A percentile compares a stretch with the other conserved stretches of the same genome.
Evolutionary conservation across 2,113 vertebrate genomes (phyloP).

Genomic region (Petrocephalus microphthalmus): DNA sequence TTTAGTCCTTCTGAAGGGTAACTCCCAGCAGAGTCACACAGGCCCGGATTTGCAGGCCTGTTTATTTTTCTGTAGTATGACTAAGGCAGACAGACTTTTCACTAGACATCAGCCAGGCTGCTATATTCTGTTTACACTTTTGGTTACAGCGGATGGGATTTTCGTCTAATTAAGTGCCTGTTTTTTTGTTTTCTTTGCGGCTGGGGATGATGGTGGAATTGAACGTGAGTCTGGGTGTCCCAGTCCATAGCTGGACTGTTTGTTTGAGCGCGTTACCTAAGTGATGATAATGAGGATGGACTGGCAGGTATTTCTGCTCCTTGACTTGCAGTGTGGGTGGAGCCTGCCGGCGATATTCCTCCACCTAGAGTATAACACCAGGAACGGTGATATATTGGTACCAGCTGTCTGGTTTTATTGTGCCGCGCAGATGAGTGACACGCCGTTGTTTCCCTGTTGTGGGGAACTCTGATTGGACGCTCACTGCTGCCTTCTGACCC

Average conservation of each 20-base stretch:
- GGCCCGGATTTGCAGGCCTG: not conserved
- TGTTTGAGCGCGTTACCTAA: not conserved
- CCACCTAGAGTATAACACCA: not conserved
- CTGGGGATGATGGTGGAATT: not conserved
- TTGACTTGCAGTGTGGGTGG: not conserved
- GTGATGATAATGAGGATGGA: not conserved
- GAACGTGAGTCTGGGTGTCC: not conserved
- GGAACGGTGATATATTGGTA: not conserved
- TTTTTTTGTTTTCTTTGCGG: not conserved
- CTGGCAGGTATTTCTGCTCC: not conserved
- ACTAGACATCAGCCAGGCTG: not conserved
- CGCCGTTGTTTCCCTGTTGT: not conserved
- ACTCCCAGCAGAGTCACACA: not conserved
- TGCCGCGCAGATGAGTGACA: no score
- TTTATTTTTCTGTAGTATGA: not conserved
- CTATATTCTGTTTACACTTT: not conserved
- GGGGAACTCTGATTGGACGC: not conserved
- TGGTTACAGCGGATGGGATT: not conserved
- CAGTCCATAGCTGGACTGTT: not conserved
- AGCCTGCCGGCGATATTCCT: not conserved
- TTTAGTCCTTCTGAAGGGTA: not conserved
- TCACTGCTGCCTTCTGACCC: constrained; percentile 37
- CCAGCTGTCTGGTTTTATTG: not conserved
- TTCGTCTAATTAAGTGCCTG: not conserved
- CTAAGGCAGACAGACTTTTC: not conserved